Base-by-base conservation (phyloP, 2,797 vertebrate species). In the Channa striata region DNA sequence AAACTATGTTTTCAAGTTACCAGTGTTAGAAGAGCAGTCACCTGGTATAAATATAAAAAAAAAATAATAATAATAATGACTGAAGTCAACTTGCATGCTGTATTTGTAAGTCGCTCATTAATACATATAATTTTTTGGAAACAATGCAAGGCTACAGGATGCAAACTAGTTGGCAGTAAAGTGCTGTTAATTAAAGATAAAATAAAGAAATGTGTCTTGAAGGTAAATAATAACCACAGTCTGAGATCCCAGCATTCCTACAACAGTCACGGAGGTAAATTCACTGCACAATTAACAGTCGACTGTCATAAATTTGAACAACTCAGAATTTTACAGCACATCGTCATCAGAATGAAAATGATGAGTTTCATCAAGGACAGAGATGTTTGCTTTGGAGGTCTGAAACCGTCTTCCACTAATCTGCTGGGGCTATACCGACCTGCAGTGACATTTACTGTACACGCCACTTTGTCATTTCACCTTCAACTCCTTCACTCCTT, bases 391-490 rank as follows among this genome's bases (percentile, higher is more conserved):
- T 43, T 42, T 13, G 6, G 21, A 23, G 42, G 25, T 59, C 62
- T 59, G 1, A 69, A 70, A 57, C 25, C 17, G 47, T 39, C 33
- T 58, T 69, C 34, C 19, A 10, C 37, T 77, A 76, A 78, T 70
- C 69, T 11, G 8, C 30, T 56, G 63, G 23, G 65, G 61, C 71
- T 62, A 23, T 12, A 61, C n/a, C 44, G 47, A 49, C 47, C 56
- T 50, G 59, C 62, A 58, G 20, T 78, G 71, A 68, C 46, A 80
- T 78, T 81, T 69, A 51, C 59, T 48, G 40, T 30, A 33, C 25
- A 30, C 42, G 71, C 37, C 30, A 17, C 39, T 71, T 73, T 50
- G 46, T 78, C 79, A 79, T 64, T 74, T 81, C 63, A 63, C 49
- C 20, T 53, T 51, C 36, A 66, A 10, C 14, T 40, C 40, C 39